A percentile compares a stretch with the other conserved stretches of the same genome.
These are phyloP conservation scores for Amblyjoppa proteus DNA, from an alignment of 2,888 invertebrate species.

Conservation along the genomic window DNA sequence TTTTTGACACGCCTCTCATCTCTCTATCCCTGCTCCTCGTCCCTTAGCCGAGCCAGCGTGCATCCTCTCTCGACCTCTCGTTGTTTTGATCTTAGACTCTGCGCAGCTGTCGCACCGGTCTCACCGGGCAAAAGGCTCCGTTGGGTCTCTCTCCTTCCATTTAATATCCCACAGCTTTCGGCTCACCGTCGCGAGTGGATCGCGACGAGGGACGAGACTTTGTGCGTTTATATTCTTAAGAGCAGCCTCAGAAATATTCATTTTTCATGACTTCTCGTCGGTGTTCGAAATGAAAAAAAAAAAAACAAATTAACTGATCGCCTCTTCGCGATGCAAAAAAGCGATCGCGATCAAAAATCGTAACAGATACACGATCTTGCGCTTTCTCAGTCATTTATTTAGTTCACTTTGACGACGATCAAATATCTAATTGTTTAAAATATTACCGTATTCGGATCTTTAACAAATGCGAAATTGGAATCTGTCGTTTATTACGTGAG, in stretches of 20 bases:
- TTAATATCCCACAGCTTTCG: conserved; percentile 7
- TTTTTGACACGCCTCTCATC: conserved; percentile 41
- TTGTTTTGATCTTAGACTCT: conserved; percentile 51
- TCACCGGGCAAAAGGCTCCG: conserved; percentile 17
- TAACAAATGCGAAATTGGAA: background rate
- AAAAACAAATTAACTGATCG: background rate
- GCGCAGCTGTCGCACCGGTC: conserved; percentile 58
- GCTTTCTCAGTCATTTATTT: no score
- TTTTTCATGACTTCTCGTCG: background rate
- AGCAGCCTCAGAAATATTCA: background rate
- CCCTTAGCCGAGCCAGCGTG: conserved; percentile 34
- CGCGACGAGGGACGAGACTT: background rate
- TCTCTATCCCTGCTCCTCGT: background rate
- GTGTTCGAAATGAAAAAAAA: background rate
- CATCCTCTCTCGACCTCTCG: conserved; percentile 12
- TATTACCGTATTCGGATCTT: background rate
- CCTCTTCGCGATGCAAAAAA: no score
- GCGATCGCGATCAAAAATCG: no score
- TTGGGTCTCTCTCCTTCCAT: background rate
- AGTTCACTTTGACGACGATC: background rate
- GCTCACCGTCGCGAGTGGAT: background rate
- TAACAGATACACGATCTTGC: no score
- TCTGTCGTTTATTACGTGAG: background rate
- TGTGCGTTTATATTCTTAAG: background rate
- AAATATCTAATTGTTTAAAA: background rate